phyloP scores from a whole-genome alignment of 1,140 invertebrate genomes.

The Calycopis cecrops region DNA sequence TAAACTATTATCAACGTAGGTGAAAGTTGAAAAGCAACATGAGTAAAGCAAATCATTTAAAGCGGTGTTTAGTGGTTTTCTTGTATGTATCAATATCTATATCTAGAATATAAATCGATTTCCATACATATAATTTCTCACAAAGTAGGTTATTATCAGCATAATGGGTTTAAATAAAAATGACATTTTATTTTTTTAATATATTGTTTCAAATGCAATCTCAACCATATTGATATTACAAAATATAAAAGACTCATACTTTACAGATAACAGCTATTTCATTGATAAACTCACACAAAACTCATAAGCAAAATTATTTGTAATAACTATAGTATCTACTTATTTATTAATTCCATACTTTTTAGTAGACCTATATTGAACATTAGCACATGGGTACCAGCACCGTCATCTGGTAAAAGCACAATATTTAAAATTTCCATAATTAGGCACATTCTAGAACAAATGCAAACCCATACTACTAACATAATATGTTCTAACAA shows the following conservation, averaged over 20 bases:
- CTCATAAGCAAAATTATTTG: slow-evolving; percentile 45
- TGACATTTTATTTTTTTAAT: slow-evolving; percentile 22
- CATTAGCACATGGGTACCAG: slow-evolving; percentile 1
- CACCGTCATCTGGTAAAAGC: neutral
- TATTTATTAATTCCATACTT: slow-evolving; percentile 12
- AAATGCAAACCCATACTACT: slow-evolving; percentile 9
- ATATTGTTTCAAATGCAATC: slow-evolving; percentile 71
- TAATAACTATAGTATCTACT: slow-evolving; percentile 21
- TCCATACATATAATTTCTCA: neutral
- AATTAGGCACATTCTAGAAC: slow-evolving; percentile 16
- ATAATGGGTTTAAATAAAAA: slow-evolving; percentile 8
- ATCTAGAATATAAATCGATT: neutral
- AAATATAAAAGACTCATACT: slow-evolving; percentile 69
- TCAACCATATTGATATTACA: slow-evolving; percentile 69
- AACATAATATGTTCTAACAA: slow-evolving; percentile 1
- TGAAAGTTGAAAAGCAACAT: neutral
- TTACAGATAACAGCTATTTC: slow-evolving; percentile 40
- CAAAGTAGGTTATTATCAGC: neutral
- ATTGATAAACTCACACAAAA: slow-evolving; percentile 48
- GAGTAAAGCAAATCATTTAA: neutral
- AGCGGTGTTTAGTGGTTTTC: neutral
- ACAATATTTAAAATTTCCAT: slow-evolving; percentile 4
- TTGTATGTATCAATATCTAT: neutral
- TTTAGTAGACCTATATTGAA: slow-evolving; percentile 7
- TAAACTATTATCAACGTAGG: too few species aligned